Percentiles rank a stretch among this genome's conserved stretches.
These are phyloP conservation scores for Lepidocolaptes lacrymiger DNA, from an alignment of 2,797 vertebrate species.

Conservation along the genomic window DNA sequence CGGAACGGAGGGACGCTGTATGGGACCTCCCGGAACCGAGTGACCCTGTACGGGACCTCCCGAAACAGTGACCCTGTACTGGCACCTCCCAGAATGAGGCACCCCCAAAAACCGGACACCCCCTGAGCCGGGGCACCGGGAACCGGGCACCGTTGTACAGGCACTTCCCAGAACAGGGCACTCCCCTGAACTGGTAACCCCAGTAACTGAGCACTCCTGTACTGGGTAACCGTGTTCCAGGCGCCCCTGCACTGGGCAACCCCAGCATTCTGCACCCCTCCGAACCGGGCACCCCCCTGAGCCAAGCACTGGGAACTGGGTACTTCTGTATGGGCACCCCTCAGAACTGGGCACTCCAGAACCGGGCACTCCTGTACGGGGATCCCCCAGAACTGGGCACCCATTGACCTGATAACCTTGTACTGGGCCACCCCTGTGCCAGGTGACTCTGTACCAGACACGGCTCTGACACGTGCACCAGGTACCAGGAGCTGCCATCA, in stretches of 20 bases:
- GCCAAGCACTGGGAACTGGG: neutral
- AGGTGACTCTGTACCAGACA: neutral
- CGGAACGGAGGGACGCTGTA: too few species aligned
- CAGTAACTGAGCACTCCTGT: too few species aligned
- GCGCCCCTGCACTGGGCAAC: too few species aligned
- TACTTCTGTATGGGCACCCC: neutral
- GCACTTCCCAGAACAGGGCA: neutral
- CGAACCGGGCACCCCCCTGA: neutral
- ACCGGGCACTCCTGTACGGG: too few species aligned
- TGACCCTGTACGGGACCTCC: too few species aligned
- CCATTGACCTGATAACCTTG: neutral
- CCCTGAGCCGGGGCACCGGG: too few species aligned
- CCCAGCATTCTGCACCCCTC: neutral
- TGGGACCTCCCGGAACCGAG: too few species aligned
- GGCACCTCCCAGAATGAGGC: too few species aligned
- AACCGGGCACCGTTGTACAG: neutral
- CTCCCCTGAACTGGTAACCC: too few species aligned
- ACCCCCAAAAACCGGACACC: neutral
- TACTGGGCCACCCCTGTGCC: neutral
- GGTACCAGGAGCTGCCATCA: fast-evolving
- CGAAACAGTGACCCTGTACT: too few species aligned
- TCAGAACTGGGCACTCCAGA: too few species aligned
- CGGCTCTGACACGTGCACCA: neutral
- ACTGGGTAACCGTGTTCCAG: too few species aligned
- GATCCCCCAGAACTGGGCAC: neutral